Evolutionary conservation across 2,797 vertebrate species (phyloP), one percentile per base, ranked within the genome.

Genomic region (Muscicapa comitata): DNA sequence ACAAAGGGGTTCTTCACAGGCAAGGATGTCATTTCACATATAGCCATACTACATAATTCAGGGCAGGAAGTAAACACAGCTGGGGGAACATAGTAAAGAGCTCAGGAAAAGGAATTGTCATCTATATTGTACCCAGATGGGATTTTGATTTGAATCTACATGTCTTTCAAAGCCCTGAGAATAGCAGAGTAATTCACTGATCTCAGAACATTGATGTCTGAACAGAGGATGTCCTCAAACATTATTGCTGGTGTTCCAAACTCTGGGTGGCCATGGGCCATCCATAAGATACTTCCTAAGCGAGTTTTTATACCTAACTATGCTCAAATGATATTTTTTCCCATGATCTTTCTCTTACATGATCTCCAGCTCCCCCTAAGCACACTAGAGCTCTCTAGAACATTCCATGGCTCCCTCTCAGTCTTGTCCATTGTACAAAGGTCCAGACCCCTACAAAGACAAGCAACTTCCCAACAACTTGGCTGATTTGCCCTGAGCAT

Each of bases 381-480:
- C 43, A 26, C 55, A 76, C 51, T 3, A 31, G 26, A 65, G 24
- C 25, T 57, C 63, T 86, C 43, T 37, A 35, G 16, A 63, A 26
- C 3, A 31, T 38, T 53, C 37, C 1, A 0, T 68, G 16, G 17
- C 50, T 91, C 43, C 50, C 38, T 90, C 37, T 13, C 37, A 37
- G 37, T n/a, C 66, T 82, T 68, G 29, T 1, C 0, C 47, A 24
- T 11, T 25, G 20, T 17, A 62, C 51, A 63, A 76, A 73, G 37
- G 33, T 53, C 21, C n/a, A 88, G 70, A 63, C 6, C 26, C 45
- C 12, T 48, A 2, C 1, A 40, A 19, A 13, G n/a, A 63, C 0
- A 1, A 86, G 28, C 29, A 2, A 3, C 63, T 82, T 76, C 26
- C 73, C 0, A 1, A 31, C 33, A 66, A 65, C 42, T 57, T 0